Evolutionary conservation across 2,888 invertebrate species (phyloP).

Genomic region (Lasioglossum lativentre): DNA sequence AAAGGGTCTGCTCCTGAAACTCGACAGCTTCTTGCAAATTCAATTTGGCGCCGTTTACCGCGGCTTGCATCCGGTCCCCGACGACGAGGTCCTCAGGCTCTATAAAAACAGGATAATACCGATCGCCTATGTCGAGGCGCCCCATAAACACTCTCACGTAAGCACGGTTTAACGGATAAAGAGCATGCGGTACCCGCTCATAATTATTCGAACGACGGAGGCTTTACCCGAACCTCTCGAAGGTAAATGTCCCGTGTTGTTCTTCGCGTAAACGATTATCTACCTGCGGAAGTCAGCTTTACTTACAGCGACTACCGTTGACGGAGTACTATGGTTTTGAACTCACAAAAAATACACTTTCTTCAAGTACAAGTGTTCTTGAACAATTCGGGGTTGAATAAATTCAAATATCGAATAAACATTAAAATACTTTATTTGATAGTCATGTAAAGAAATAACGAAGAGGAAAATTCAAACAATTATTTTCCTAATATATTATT

Average conservation of each 20-base stretch:
- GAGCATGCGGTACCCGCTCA: constrained; percentile 8
- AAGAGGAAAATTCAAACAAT: neutral
- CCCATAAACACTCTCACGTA: constrained; percentile 90
- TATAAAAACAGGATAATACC: constrained; percentile 95
- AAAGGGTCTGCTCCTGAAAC: constrained; percentile 95
- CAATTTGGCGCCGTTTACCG: constrained; percentile 97
- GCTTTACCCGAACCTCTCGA: neutral
- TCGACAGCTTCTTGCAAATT: constrained; percentile 98
- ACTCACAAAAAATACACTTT: neutral
- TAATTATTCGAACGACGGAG: constrained; percentile 3
- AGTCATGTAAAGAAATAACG: too few relatives aligned
- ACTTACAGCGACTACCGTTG: neutral
- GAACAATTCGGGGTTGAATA: neutral
- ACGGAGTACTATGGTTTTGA: neutral
- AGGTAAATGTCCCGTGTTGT: neutral
- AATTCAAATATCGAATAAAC: neutral
- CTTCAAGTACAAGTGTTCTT: too few relatives aligned
- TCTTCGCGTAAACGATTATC: neutral
- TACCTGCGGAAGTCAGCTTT: neutral
- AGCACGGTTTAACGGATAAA: constrained; percentile 64
- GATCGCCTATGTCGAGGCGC: constrained; percentile 94
- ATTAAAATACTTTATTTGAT: too few relatives aligned
- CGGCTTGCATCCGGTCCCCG: constrained; percentile 92
- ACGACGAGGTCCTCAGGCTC: constrained; percentile 93
- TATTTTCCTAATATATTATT: neutral